These are phyloP conservation scores for Malurus cyaneus DNA, from an alignment of 2,113 vertebrate genomes.

Conservation along the genomic window DNA sequence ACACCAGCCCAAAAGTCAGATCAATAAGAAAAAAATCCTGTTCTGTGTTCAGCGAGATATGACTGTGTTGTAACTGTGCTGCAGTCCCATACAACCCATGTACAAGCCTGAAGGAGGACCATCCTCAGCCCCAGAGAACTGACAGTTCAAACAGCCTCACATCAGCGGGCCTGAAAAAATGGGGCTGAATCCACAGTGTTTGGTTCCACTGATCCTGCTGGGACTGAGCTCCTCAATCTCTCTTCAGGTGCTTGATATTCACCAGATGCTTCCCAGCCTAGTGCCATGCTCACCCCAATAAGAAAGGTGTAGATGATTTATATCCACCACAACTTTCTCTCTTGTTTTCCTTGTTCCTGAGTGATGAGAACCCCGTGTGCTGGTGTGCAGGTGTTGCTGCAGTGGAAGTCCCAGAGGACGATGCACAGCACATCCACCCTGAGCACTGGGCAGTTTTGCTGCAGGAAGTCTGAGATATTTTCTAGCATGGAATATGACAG, in stretches of 20 bases:
- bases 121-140: background rate
- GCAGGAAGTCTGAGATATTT: background rate
- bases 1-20: background rate
- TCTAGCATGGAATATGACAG: accelerated
- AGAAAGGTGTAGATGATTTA: background rate
- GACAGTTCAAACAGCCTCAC: background rate
- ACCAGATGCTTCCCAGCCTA: background rate
- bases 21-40: background rate
- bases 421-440: background rate
- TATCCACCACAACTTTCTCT: background rate
- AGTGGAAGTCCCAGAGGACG: background rate
- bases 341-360: background rate
- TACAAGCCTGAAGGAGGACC: background rate
- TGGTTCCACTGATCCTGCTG: background rate
- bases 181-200: background rate
- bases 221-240: background rate
- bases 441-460: background rate
- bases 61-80: background rate
- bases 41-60: background rate
- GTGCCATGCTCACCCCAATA: accelerated
- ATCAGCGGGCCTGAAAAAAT: background rate
- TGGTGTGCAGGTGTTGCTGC: background rate
- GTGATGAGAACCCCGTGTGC: background rate
- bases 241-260: background rate
- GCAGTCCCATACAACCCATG: accelerated